Percentiles rank a stretch among this genome's conserved stretches.
phyloP scores from a whole-genome alignment of 2,888 invertebrate genomes.

The Ganaspis brasiliensis region DNA sequence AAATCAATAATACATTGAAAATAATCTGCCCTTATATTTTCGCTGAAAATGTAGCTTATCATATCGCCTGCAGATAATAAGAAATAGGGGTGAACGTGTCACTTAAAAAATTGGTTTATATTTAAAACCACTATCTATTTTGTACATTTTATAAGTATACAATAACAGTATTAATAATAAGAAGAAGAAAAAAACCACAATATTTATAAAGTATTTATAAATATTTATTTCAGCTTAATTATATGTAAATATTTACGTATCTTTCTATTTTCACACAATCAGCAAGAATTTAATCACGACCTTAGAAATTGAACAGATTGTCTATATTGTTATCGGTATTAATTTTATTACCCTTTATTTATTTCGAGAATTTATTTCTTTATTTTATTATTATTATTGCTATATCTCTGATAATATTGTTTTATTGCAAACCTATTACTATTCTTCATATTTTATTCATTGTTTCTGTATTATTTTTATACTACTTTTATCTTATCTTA shows the following conservation, averaged over 20 bases:
- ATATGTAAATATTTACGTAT: neutral
- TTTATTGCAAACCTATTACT: neutral
- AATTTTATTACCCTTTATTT: neutral
- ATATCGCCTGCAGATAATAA: neutral
- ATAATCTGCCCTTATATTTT: neutral
- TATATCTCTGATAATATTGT: neutral
- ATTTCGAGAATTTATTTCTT: no score
- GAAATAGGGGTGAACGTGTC: neutral
- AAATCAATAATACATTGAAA: constrained; percentile 18
- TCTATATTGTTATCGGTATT: neutral
- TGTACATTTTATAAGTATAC: no score
- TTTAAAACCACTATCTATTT: no score
- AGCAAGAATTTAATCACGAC: neutral
- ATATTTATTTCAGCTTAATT: neutral
- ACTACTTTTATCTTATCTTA: neutral
- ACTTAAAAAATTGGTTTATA: neutral
- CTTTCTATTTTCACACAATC: constrained; percentile 35
- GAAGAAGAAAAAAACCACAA: no score
- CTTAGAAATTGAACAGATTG: neutral
- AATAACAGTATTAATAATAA: no score
- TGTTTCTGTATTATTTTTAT: neutral
- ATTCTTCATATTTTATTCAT: neutral
- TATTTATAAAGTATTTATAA: neutral
- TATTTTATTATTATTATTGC: no score
- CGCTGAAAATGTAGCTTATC: neutral